These are phyloP conservation scores for Galago senegalensis DNA, from an alignment of 2,797 vertebrate species.

Conservation along the genomic window DNA sequence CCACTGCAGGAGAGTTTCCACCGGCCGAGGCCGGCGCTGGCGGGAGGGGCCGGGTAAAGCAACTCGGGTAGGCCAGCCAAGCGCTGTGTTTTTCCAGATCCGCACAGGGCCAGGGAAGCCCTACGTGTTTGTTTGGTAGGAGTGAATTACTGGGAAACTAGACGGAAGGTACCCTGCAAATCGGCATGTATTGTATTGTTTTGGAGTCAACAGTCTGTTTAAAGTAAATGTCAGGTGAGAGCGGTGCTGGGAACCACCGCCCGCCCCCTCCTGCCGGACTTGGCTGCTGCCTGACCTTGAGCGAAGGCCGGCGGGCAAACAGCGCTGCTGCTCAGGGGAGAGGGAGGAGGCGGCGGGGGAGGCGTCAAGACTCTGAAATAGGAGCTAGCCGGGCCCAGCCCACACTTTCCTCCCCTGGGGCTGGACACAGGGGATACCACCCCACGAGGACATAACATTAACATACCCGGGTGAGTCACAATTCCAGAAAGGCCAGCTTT, in stretches of 20 bases:
- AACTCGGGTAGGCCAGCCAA: slow-evolving; percentile 56
- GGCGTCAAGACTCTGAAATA: not conserved
- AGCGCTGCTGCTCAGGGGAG: not conserved
- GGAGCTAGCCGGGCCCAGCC: not conserved
- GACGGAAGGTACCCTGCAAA: slow-evolving; percentile 57
- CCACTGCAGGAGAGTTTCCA: not conserved
- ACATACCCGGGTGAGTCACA: not conserved
- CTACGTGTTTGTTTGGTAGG: slow-evolving; percentile 46
- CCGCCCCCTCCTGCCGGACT: not conserved
- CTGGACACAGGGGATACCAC: not conserved
- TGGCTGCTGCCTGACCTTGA: slow-evolving; percentile 35
- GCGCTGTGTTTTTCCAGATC: slow-evolving; percentile 79
- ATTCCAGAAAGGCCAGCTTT: not conserved
- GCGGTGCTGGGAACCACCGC: slow-evolving; percentile 1
- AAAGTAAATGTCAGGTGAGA: slow-evolving; percentile 57
- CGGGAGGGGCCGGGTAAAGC: not conserved
- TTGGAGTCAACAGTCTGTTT: slow-evolving; percentile 44
- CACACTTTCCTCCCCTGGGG: not conserved
- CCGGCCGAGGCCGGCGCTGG: rapidly evolving
- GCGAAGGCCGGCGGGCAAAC: not conserved
- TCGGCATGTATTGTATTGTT: slow-evolving; percentile 65
- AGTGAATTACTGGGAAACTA: slow-evolving; percentile 66
- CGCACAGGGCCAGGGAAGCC: slow-evolving; percentile 39
- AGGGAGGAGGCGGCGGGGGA: not conserved
- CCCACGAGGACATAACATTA: not conserved